Evolutionary conservation across 2,888 invertebrate species (phyloP).

Genomic region (Caenorhabditis sinica): DNA sequence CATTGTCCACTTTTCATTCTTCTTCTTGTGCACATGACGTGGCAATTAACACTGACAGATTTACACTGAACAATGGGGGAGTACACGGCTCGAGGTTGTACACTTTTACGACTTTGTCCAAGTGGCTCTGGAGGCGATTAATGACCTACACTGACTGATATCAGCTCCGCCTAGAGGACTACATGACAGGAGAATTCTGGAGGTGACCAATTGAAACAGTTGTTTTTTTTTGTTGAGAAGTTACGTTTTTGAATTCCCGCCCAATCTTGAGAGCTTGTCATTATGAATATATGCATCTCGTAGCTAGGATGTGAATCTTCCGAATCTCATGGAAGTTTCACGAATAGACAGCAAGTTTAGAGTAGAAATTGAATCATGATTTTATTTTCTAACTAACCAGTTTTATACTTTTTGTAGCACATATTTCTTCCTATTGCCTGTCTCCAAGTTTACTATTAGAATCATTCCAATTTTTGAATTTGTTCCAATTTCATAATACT

Average conservation of each 20-base stretch:
- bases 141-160: slow-evolving; percentile 27
- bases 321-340: too few species aligned
- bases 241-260: neutral
- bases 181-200: neutral
- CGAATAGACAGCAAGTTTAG: too few species aligned
- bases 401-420: too few species aligned
- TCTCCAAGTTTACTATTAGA: too few species aligned
- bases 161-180: slow-evolving; percentile 29
- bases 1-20: neutral
- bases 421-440: too few species aligned
- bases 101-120: slow-evolving; percentile 54
- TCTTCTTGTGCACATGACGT: slow-evolving; percentile 36
- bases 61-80: slow-evolving; percentile 33
- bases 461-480: too few species aligned
- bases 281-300: too few species aligned
- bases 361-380: too few species aligned
- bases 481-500: too few species aligned
- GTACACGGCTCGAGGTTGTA: slow-evolving; percentile 42
- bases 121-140: slow-evolving; percentile 41
- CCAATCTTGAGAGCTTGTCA: too few species aligned
- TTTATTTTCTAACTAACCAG: too few species aligned
- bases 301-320: too few species aligned
- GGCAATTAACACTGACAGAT: slow-evolving; percentile 45
- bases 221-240: neutral
- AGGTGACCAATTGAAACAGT: slow-evolving; percentile 13